Base-by-base conservation (phyloP, 2,888 invertebrate species). In the Agrotis segetum region DNA sequence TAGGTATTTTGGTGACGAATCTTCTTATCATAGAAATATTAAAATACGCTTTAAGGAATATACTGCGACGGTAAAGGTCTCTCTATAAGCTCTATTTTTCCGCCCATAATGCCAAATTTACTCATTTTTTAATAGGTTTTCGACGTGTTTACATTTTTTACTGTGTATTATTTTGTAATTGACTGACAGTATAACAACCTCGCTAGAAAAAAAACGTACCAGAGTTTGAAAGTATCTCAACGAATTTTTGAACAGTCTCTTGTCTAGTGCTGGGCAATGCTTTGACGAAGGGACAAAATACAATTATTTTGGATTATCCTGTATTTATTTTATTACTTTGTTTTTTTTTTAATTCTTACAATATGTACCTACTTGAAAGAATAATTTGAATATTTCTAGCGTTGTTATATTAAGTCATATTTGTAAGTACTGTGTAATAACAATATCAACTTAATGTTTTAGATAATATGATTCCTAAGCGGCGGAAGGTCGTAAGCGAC, bases 401-500 rank as follows among this genome's bases (percentile, higher is more conserved):
- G 16, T 55, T 71, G 44, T 62, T 47, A 67, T 53, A 59, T 50
- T 29, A 19, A 58, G 56, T 79, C 14, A 29, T 50, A 40, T 11
- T 50, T 40, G 2, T 24, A 19, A 40, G 34, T 58, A 47, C 64
- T 72, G 47, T 66, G 59, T 80, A 77, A 79, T 80, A 80, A 80
- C 46, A 59, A 55, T 67, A 44, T 69, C 34, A 74, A 77, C 69
- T 86, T 86, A 84, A 84, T 85, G 79, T 86, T 87, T 59, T 87
- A 87, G 87, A 87, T 81, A 68, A 74, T 72, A 46, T 81, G 71
- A 70, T 19, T 78, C 78, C 78, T 80, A 85, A 89, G 85, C 82
- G 83, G 76, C 83, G 84, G 86, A 93, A 92, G 85, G 90, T 90
- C 83, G 88, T 90, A 85, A 92, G 90, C 87, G 88, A 86, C 71